Base-by-base conservation (phyloP, 2,113 vertebrate species). In the Mustela lutreola region DNA sequence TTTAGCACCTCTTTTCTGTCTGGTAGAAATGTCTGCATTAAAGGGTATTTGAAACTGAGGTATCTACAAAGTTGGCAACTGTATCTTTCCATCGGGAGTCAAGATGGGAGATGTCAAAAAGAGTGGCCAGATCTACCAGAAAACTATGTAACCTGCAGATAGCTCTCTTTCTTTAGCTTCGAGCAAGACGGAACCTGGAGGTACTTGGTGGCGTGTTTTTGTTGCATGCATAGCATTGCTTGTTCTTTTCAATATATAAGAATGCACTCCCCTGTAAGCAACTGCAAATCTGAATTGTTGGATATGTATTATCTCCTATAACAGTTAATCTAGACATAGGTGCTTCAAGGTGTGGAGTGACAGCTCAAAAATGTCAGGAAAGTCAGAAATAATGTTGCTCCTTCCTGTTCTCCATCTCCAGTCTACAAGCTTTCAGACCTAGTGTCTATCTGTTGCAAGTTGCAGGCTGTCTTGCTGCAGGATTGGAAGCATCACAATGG, bases 11-110 rank as follows among this genome's bases (percentile, higher is more conserved):
- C 18, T 62, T 89, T 87, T 81, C 33, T 63, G 3, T 26, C 26
- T 11, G 39, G n/a, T 39, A 53, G 80, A 63, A 63, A 26, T 73
- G 65, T 21, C 15, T 76, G 0, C 33, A 19, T 31, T 71, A 26
- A 85, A 86, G 78, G 31, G 42, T 50, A 45, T 91, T 82, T 85
- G 81, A 63, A 70, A 19, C 16, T 21, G 28, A 96, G 63, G 12
- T 42, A 48, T 15, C 9, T 73, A 16, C 50, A 24, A 58, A 86
- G n/a, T 63, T 45, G 11, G 26, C 63, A 56, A 4, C 53, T 26
- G 16, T 75, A 56, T 26, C 19, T 85, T 63, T 92, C 12, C 42
- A 48, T 48, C 10, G 10, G 45, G 45, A 48, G 45, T 48, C 45
- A 48, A 45, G 22, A 70, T 31, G 12, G 36, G 33, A 21, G 15